These are phyloP conservation scores for Saxicola maurus DNA, from an alignment of 2,797 vertebrate genomes.

Conservation along the genomic window DNA sequence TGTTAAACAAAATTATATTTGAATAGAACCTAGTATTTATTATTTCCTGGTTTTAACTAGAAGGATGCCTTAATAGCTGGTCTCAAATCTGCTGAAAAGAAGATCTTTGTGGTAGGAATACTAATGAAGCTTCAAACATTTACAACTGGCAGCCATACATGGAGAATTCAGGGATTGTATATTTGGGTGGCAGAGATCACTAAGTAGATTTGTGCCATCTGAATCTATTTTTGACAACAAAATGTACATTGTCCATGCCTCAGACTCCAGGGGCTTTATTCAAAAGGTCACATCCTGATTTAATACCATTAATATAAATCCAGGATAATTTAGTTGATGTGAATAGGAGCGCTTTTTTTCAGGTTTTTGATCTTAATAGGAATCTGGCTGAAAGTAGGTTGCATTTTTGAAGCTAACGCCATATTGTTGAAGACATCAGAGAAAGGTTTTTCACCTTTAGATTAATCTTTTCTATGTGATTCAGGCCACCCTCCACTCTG, in stretches of 20 bases:
- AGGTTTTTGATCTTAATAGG: not conserved
- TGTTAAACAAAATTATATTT: slow-evolving; percentile 1
- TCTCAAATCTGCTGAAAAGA: slow-evolving; percentile 18
- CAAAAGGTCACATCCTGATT: not conserved
- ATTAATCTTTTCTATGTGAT: not conserved
- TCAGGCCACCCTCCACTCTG: not conserved
- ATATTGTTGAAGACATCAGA: not conserved
- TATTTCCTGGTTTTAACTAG: not conserved
- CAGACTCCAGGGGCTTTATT: not conserved
- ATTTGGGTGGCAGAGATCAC: not conserved
- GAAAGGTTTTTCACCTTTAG: not conserved
- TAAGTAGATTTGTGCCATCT: not conserved
- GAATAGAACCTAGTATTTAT: not conserved
- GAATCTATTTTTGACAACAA: not conserved
- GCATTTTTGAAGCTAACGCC: not conserved
- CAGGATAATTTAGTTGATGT: not conserved
- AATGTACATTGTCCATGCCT: not conserved
- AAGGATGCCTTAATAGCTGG: not conserved
- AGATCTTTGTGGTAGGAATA: slow-evolving; percentile 15
- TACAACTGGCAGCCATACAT: not conserved
- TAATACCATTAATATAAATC: not conserved
- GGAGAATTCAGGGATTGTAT: not conserved
- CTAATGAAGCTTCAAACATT: not conserved
- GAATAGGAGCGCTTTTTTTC: not conserved
- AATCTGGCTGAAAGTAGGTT: not conserved